These are phyloP conservation scores for Amphiprion percula DNA, from an alignment of 2,113 vertebrate genomes.

Conservation along the genomic window DNA sequence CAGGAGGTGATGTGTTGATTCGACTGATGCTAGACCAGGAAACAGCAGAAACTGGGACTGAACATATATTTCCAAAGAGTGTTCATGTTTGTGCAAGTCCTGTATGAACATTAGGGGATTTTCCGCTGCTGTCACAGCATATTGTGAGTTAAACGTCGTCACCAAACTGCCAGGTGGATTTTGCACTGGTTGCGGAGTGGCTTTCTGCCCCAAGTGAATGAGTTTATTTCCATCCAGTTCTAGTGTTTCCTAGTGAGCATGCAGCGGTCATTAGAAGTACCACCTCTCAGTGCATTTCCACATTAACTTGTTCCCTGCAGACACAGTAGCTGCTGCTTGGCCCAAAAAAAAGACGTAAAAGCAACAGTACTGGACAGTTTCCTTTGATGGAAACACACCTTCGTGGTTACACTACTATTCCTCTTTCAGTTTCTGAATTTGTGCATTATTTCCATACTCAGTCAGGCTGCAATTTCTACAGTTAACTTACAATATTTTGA, in stretches of 20 bases:
- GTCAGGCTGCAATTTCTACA: background rate
- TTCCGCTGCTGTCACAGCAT: no score
- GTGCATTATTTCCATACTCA: slow-evolving; percentile 1
- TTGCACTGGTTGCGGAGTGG: no score
- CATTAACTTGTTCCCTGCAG: background rate
- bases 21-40: background rate
- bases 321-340: background rate
- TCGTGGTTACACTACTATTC: background rate
- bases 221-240: background rate
- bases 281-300: background rate
- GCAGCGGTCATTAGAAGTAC: background rate
- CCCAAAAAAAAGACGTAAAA: background rate
- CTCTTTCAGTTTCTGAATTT: slow-evolving; percentile 8
- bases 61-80: background rate
- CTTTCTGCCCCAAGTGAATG: background rate
- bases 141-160: no score
- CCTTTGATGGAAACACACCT: background rate
- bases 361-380: background rate
- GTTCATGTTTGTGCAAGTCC: background rate
- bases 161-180: no score
- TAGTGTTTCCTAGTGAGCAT: background rate
- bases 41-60: background rate
- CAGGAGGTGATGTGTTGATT: slow-evolving; percentile 8
- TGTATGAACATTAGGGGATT: no score
- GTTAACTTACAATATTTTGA: background rate